phyloP scores from a whole-genome alignment of 2,888 invertebrate species.

The Trisateles emortualis region DNA sequence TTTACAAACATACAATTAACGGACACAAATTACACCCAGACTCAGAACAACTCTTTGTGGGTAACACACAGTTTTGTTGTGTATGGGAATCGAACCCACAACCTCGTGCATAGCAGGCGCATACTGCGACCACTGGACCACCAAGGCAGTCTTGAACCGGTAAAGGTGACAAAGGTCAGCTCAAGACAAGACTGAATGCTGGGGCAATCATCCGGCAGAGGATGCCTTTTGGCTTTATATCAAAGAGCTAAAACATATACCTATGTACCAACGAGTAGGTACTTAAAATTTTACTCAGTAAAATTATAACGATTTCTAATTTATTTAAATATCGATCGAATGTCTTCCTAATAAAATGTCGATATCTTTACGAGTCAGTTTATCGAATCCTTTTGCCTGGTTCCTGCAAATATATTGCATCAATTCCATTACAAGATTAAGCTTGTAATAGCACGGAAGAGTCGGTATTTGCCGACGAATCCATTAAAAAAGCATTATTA shows the following conservation, averaged over 20 bases:
- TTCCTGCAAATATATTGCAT: conserved; percentile 19
- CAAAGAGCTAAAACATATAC: not conserved
- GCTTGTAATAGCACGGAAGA: conserved; percentile 17
- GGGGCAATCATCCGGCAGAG: too few relatives aligned
- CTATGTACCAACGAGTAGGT: not conserved
- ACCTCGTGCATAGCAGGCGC: too few relatives aligned
- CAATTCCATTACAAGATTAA: conserved; percentile 20
- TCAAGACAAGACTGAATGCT: too few relatives aligned
- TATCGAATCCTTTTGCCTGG: conserved; percentile 5
- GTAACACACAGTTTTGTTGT: too few relatives aligned
- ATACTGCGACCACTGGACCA: too few relatives aligned
- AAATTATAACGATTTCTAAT: not conserved
- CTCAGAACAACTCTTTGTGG: too few relatives aligned
- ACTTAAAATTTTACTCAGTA: not conserved
- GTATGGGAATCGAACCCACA: too few relatives aligned
- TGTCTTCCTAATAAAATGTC: conserved; percentile 7
- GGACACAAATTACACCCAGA: too few relatives aligned
- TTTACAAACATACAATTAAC: too few relatives aligned
- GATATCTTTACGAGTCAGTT: conserved; percentile 16
- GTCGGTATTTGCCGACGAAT: not conserved
- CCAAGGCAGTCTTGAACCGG: too few relatives aligned
- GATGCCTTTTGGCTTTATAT: too few relatives aligned
- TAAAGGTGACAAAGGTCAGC: too few relatives aligned
- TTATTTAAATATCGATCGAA: conserved; percentile 10
- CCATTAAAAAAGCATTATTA: conserved; percentile 24